These are phyloP conservation scores for Drosophila barbarae DNA, from an alignment of 2,888 invertebrate species.

Conservation along the genomic window DNA sequence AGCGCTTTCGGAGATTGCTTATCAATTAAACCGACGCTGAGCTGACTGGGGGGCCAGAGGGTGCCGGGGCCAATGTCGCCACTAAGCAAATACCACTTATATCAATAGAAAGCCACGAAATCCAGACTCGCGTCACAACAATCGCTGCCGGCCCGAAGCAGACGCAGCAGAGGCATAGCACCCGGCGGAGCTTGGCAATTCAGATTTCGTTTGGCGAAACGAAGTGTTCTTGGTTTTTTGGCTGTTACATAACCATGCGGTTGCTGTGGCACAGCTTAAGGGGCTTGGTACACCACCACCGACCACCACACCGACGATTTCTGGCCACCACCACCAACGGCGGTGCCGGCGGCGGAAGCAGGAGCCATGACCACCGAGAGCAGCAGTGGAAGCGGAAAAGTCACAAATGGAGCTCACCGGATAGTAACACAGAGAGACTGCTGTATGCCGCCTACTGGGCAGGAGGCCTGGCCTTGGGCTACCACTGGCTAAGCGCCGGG, in stretches of 20 bases:
- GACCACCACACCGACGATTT: not conserved
- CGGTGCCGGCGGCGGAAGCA: not conserved
- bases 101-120: slow-evolving; percentile 10
- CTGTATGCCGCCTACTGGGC: slow-evolving; percentile 22
- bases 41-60: slow-evolving; percentile 10
- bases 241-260: slow-evolving; percentile 33
- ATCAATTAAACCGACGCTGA: slow-evolving; percentile 23
- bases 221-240: not conserved
- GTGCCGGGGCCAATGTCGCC: slow-evolving; percentile 24
- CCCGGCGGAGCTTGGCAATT: slow-evolving; percentile 2
- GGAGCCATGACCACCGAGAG: not conserved
- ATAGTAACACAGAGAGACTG: slow-evolving; percentile 1
- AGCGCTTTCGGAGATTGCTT: slow-evolving; percentile 29
- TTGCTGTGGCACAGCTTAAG: slow-evolving; percentile 29
- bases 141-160: not conserved
- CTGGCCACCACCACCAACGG: not conserved
- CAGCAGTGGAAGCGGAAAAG: not conserved
- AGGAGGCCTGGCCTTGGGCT: slow-evolving; percentile 29
- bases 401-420: slow-evolving; percentile 4
- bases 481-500: slow-evolving; percentile 16
- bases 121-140: not conserved
- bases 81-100: slow-evolving; percentile 3
- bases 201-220: not conserved
- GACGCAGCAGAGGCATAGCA: not conserved
- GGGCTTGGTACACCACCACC: not conserved